phyloP scores from a whole-genome alignment of 2,797 vertebrate genomes.

The Borostomias antarcticus region DNA sequence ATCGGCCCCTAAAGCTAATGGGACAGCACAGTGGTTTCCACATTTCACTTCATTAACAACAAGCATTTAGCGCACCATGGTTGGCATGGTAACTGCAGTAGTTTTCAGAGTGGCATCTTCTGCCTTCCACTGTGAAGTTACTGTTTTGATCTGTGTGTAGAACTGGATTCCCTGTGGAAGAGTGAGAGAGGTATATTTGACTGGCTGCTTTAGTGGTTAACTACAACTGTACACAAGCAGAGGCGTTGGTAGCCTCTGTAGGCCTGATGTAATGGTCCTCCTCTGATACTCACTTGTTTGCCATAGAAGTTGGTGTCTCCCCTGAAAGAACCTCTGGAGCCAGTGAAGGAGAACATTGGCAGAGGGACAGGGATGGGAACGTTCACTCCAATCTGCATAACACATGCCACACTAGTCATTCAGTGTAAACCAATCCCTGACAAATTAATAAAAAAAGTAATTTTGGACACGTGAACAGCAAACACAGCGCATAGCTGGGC shows the following conservation, averaged over 20 bases:
- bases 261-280: background rate
- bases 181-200: slow-evolving; percentile 16
- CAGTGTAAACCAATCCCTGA: slow-evolving; percentile 68
- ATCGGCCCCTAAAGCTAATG: background rate
- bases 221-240: too few species aligned
- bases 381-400: slow-evolving; percentile 86
- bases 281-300: slow-evolving; percentile 93
- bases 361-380: slow-evolving; percentile 92
- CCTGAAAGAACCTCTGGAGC: slow-evolving; percentile 92
- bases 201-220: too few species aligned
- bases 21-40: slow-evolving; percentile 19
- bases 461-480: slow-evolving; percentile 79
- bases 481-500: slow-evolving; percentile 71
- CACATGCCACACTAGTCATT: slow-evolving; percentile 45
- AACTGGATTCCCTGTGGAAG: slow-evolving; percentile 87
- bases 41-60: background rate
- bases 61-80: slow-evolving; percentile 89
- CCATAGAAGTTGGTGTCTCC: slow-evolving; percentile 97
- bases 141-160: slow-evolving; percentile 95
- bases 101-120: slow-evolving; percentile 90
- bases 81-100: slow-evolving; percentile 95
- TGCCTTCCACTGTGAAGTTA: slow-evolving; percentile 97
- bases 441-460: slow-evolving; percentile 62
- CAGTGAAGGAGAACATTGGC: slow-evolving; percentile 92
- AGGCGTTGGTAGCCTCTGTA: background rate